Evolutionary conservation across 1,140 invertebrate genomes (phyloP).

Genomic region (Ruditapes philippinarum): DNA sequence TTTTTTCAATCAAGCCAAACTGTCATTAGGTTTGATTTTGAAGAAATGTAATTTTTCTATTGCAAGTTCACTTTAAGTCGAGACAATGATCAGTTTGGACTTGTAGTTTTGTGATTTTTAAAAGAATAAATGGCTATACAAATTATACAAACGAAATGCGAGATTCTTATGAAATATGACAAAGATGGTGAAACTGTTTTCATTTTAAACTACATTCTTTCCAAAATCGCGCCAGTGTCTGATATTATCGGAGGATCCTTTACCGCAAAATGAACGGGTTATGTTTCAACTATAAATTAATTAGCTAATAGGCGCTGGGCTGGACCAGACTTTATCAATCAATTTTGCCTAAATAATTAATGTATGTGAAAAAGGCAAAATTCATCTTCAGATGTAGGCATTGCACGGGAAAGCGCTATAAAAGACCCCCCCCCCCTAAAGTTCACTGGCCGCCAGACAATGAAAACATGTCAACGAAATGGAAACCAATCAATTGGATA

Average conservation of each 20-base stretch:
- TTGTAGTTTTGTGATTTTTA: too few species aligned
- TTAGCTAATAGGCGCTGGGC: conserved; percentile 57
- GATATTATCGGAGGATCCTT: background rate
- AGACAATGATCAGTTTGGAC: too few species aligned
- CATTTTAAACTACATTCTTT: background rate
- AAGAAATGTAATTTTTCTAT: too few species aligned
- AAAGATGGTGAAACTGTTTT: background rate
- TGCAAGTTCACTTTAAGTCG: too few species aligned
- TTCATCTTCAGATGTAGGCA: conserved; percentile 14
- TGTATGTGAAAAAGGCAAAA: conserved; percentile 34
- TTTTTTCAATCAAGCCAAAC: too few species aligned
- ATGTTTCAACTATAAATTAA: conserved; percentile 47
- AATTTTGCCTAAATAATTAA: conserved; percentile 52
- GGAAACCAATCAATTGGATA: conserved; percentile 31
- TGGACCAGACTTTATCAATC: conserved; percentile 18
- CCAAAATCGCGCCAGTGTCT: background rate
- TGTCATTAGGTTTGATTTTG: too few species aligned
- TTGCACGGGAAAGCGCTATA: conserved; percentile 2
- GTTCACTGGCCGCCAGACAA: background rate
- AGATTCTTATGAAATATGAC: too few species aligned
- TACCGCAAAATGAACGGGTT: background rate
- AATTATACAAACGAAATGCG: too few species aligned
- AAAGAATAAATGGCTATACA: background rate
- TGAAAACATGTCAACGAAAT: conserved; percentile 36
- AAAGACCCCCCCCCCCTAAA: background rate